Evolutionary conservation across 2,113 vertebrate genomes (phyloP).

Genomic region (Desmodus rotundus): DNA sequence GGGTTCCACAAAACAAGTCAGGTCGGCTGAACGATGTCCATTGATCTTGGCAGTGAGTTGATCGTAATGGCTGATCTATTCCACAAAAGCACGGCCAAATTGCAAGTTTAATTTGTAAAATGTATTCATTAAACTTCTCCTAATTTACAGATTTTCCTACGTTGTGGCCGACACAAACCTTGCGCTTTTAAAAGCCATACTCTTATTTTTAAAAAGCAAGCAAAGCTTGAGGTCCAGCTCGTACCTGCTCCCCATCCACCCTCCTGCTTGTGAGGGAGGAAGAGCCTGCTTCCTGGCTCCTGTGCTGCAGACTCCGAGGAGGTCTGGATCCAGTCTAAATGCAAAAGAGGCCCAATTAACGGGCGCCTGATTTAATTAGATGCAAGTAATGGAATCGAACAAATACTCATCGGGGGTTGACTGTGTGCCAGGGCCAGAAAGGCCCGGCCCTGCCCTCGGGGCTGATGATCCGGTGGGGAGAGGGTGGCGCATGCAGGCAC

Average conservation of each 20-base stretch:
- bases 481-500: too few species aligned
- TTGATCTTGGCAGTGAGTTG: background rate
- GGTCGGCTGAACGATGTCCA: background rate
- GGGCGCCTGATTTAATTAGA: background rate
- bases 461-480: background rate
- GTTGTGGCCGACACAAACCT: too few species aligned
- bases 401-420: background rate
- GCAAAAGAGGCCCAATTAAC: background rate
- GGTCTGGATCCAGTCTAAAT: background rate
- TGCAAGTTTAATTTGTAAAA: conserved; percentile 22
- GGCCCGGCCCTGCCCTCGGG: background rate
- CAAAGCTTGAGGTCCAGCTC: background rate
- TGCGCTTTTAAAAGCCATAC: too few species aligned
- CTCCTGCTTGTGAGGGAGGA: background rate
- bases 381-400: background rate
- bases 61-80: background rate
- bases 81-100: background rate
- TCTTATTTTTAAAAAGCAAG: too few species aligned
- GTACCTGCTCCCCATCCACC: background rate
- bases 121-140: background rate
- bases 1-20: background rate
- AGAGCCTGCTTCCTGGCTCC: background rate
- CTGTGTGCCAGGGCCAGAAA: background rate
- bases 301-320: background rate
- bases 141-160: background rate